Conservation (phyloP, 2,113 vertebrate genomes). For the Damaliscus lunatus region DNA sequence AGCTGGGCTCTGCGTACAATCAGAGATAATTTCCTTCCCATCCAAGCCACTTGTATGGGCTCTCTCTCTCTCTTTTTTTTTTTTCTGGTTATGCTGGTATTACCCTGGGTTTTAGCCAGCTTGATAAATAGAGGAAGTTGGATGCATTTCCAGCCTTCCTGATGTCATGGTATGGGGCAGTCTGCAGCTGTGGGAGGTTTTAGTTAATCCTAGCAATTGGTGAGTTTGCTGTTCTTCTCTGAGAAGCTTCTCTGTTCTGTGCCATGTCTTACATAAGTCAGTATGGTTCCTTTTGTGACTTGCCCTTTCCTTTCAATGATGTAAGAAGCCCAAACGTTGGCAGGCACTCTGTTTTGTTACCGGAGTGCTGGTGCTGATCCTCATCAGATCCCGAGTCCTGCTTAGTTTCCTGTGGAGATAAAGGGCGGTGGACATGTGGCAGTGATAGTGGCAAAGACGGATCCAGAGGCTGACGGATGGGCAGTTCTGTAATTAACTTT, state of each 20-base stretch:
- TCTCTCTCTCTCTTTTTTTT: background rate
- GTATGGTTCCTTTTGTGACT: conserved; percentile 59
- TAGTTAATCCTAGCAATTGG: conserved; percentile 59
- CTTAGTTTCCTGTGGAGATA: background rate
- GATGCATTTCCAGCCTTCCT: conserved; percentile 36
- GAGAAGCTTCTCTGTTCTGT: conserved; percentile 38
- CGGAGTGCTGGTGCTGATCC: conserved; percentile 1
- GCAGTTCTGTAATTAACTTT: background rate
- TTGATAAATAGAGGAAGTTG: conserved; percentile 65
- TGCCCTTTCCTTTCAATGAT: conserved; percentile 67
- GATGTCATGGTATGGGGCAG: conserved; percentile 63
- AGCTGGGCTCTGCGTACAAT: background rate
- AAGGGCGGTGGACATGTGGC: background rate
- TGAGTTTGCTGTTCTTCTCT: conserved; percentile 54
- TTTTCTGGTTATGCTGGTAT: background rate
- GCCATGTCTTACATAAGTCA: conserved; percentile 68
- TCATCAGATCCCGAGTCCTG: background rate
- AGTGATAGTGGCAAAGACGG: background rate
- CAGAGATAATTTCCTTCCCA: background rate
- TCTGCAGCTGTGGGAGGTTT: conserved; percentile 52
- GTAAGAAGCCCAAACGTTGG: conserved; percentile 57
- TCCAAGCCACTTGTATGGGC: conserved; percentile 1
- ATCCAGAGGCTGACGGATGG: background rate
- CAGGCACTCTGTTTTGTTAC: conserved; percentile 56
- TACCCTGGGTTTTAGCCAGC: conserved; percentile 46